Conservation (phyloP, 2,888 invertebrate genomes). For the Eupithecia dodoneata region DNA sequence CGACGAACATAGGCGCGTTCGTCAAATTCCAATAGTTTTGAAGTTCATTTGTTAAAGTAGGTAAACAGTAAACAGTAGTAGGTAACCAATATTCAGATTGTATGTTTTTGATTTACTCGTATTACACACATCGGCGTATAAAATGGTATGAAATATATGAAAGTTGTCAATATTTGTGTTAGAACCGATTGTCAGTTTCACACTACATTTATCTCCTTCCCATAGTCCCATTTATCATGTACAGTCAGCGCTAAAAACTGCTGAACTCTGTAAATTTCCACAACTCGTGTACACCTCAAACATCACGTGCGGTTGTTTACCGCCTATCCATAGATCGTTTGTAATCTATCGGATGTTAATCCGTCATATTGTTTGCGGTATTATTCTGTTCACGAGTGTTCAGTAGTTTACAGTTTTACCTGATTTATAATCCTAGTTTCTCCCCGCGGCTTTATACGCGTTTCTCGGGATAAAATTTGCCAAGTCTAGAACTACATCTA, state of each 20-base stretch:
- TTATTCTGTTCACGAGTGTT: background rate
- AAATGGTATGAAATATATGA: background rate
- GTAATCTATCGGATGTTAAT: background rate
- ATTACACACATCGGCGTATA: background rate
- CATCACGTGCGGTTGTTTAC: background rate
- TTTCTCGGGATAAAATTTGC: too few species aligned
- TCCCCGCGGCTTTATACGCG: too few species aligned
- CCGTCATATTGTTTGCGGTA: background rate
- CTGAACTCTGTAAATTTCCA: background rate
- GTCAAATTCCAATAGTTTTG: too few species aligned
- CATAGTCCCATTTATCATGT: background rate
- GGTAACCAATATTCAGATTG: background rate
- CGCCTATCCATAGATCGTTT: background rate
- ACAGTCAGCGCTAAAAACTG: background rate
- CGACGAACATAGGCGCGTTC: too few species aligned
- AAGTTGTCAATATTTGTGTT: background rate
- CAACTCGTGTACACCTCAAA: background rate
- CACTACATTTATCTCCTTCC: background rate
- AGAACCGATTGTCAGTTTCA: background rate
- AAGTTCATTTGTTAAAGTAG: too few species aligned
- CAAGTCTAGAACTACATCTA: too few species aligned
- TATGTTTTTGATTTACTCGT: background rate
- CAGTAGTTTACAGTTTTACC: background rate
- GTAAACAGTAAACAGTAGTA: background rate
- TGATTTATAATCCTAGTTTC: background rate